phyloP scores from a whole-genome alignment of 2,113 vertebrate species.

The Rhinichthys klamathensis region DNA sequence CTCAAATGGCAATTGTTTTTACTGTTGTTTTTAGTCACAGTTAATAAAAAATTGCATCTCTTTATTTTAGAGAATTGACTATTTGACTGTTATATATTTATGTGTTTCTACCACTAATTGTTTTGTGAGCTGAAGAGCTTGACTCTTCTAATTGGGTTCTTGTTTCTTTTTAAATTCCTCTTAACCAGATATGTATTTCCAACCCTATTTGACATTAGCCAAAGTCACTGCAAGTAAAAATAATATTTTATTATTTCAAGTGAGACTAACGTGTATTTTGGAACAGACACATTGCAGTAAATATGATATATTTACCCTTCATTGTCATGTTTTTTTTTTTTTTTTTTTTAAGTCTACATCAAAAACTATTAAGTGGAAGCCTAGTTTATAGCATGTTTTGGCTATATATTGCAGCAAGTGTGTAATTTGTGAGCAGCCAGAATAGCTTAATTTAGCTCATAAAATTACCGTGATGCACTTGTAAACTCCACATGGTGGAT shows the following conservation, averaged over 20 bases:
- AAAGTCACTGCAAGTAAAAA: constrained; percentile 26
- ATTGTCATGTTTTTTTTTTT: background rate
- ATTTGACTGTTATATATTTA: constrained; percentile 16
- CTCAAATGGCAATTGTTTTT: background rate
- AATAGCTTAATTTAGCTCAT: constrained; percentile 10
- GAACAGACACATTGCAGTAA: constrained; percentile 4
- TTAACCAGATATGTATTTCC: background rate
- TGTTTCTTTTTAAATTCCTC: background rate
- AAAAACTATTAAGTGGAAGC: constrained; percentile 5
- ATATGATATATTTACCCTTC: constrained; percentile 16
- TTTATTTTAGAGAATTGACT: background rate
- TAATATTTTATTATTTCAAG: background rate
- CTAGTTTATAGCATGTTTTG: constrained; percentile 25
- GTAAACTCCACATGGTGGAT: constrained; percentile 7
- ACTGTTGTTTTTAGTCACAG: constrained; percentile 6
- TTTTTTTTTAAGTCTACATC: background rate
- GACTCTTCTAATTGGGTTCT: background rate
- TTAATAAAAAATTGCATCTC: background rate
- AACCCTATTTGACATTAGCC: constrained; percentile 10
- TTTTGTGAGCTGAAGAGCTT: constrained; percentile 5
- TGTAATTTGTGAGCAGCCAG: constrained; percentile 11
- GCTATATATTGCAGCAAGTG: background rate
- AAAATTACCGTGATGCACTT: constrained; percentile 20
- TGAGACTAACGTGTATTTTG: constrained; percentile 8
- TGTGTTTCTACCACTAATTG: background rate